These are phyloP conservation scores for Ceriagrion tenellum DNA, from an alignment of 2,888 invertebrate genomes.

Conservation along the genomic window DNA sequence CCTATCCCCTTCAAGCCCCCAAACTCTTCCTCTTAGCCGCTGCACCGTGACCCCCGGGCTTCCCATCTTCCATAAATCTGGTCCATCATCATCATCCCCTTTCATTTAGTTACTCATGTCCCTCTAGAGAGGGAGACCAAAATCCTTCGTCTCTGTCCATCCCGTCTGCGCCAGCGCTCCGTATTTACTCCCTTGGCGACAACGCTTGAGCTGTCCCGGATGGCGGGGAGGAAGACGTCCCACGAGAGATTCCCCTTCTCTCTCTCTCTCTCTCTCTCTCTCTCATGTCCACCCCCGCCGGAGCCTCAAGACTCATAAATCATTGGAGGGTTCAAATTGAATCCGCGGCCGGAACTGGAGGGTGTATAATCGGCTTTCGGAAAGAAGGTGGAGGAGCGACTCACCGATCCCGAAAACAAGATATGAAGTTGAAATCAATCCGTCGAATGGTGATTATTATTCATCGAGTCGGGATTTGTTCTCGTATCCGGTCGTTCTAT, in stretches of 20 bases:
- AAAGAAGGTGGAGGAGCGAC: not conserved
- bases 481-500: not conserved
- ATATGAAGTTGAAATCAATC: conserved; percentile 31
- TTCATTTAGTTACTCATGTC: not conserved
- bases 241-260: not conserved
- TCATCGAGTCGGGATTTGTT: not conserved
- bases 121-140: not conserved
- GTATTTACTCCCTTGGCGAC: not conserved
- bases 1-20: not conserved
- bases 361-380: not conserved
- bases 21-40: not conserved
- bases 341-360: not conserved
- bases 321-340: conserved; percentile 8
- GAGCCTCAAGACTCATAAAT: not conserved
- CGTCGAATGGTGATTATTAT: not conserved
- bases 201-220: not conserved
- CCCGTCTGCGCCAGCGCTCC: not conserved
- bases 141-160: not conserved
- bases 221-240: not conserved
- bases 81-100: not conserved
- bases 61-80: not conserved
- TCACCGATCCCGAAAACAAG: conserved; percentile 5
- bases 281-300: not conserved
- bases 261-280: no score
- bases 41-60: not conserved